Base-by-base conservation (phyloP, 2,888 invertebrate genomes). In the Arrhopalites spinosus region DNA sequence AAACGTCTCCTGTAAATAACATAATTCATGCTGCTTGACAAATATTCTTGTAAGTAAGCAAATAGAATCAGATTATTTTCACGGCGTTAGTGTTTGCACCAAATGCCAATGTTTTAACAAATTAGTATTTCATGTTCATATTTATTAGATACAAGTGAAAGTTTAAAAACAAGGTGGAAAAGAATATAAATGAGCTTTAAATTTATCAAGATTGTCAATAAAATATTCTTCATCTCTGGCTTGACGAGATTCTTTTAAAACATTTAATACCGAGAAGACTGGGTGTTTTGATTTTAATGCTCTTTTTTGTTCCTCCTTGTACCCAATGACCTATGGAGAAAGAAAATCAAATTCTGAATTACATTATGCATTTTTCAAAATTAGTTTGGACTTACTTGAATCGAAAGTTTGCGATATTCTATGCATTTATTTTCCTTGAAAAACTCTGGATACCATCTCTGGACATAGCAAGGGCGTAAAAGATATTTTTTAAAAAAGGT, bases 401-500 rank as follows among this genome's bases (percentile, higher is more conserved):
- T 27, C 25, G 68, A 50, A 1, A 68, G n/a, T 25, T 68, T 68
- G 1, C 68, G 23, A n/a, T 47, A 68, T 7, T 68, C 23, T 13
- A 25, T 20, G 13, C 17, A 30, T 1, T 47, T 20, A 25, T 68
- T 36, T 43, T 50, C 8, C 3, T 68, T 1, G 11, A 68, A 25
- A 17, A 68, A 68, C 2, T 68, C 50, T 1, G 68, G 68, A 27
- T 50, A 68, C 5, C 20, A 7, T 47, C 47, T 68, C 0, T 1
- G 11, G 1, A 68, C 68, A 27, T 43, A 50, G 15, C 25, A 68
- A 23, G 68, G 68, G 17, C 68, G 68, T 8, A 68, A 27, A 17
- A 68, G 27, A 27, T 68, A 50, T 25, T 68, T 68, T 43, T 50
- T 68, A 27, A 68, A 68, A 68, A 68, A 68, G n/a, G 20, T 25